Conservation (phyloP, 2,888 invertebrate genomes). For the Plemyria rubiginata region DNA sequence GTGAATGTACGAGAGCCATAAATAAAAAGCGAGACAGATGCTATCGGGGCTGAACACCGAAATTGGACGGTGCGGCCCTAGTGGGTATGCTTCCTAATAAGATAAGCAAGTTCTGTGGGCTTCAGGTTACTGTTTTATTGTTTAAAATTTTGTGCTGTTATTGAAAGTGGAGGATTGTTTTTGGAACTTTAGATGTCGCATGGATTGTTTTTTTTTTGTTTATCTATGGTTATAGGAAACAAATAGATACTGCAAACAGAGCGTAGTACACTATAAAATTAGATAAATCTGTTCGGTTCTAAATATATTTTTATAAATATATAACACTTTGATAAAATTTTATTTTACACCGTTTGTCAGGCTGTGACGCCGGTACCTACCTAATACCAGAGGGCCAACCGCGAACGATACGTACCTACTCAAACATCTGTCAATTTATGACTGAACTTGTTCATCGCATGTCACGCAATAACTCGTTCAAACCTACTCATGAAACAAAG, state of each 20-base stretch:
- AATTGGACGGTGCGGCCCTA: slow-evolving; percentile 54
- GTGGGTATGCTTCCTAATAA: slow-evolving; percentile 49
- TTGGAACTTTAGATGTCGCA: not conserved
- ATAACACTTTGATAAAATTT: no score
- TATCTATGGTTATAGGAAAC: not conserved
- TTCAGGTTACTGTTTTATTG: slow-evolving; percentile 33
- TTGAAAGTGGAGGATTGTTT: not conserved
- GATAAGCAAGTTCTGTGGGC: slow-evolving; percentile 47
- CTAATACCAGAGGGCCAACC: no score
- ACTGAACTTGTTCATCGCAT: not conserved
- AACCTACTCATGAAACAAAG: slow-evolving; percentile 15
- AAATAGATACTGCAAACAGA: no score
- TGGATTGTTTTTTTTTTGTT: not conserved
- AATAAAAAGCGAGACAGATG: slow-evolving; percentile 70
- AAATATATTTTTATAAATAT: no score
- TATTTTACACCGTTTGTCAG: no score
- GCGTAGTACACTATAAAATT: no score
- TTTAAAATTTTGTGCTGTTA: slow-evolving; percentile 14
- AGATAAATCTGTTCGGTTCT: no score
- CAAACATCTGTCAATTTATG: not conserved
- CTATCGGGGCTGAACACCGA: slow-evolving; percentile 55
- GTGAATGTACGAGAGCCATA: slow-evolving; percentile 61
- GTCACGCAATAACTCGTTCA: not conserved
- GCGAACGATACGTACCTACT: no score
- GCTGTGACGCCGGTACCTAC: no score